These are phyloP conservation scores for Mastomys natalensis DNA, from an alignment of 2,113 vertebrate genomes.

Conservation along the genomic window DNA sequence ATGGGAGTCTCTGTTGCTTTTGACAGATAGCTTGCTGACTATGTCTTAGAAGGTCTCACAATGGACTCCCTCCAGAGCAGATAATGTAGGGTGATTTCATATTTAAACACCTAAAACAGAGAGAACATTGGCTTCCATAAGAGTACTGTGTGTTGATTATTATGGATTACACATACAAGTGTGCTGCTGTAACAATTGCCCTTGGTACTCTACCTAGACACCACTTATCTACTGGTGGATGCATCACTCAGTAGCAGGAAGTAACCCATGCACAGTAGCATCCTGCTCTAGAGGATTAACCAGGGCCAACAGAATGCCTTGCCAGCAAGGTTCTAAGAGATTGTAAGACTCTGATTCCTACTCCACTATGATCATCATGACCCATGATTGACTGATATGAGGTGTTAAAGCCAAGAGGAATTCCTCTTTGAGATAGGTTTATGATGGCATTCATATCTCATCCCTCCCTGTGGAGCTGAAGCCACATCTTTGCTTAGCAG, in stretches of 20 bases:
- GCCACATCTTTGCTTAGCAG: background rate
- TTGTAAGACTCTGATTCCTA: background rate
- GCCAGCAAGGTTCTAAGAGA: background rate
- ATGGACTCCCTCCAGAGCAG: constrained; percentile 69
- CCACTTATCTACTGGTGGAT: background rate
- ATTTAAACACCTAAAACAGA: constrained; percentile 83
- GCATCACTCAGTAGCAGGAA: background rate
- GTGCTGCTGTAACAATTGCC: background rate
- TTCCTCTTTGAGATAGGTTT: background rate
- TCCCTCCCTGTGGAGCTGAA: background rate
- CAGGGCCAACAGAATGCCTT: background rate
- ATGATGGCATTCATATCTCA: background rate
- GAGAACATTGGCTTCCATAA: constrained; percentile 62
- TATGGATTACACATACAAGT: background rate
- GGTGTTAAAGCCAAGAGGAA: background rate
- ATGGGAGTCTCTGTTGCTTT: background rate
- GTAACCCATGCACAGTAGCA: background rate
- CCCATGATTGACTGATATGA: background rate
- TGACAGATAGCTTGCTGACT: background rate
- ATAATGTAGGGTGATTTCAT: constrained; percentile 84
- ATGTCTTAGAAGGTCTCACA: constrained; percentile 69
- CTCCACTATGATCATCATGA: background rate
- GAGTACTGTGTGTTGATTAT: background rate
- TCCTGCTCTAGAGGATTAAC: background rate
- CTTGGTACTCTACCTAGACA: background rate